Evolutionary conservation across 53 echinoderm and acorn worm genomes (phyloP).

Genomic region (Patiria pectinifera): DNA sequence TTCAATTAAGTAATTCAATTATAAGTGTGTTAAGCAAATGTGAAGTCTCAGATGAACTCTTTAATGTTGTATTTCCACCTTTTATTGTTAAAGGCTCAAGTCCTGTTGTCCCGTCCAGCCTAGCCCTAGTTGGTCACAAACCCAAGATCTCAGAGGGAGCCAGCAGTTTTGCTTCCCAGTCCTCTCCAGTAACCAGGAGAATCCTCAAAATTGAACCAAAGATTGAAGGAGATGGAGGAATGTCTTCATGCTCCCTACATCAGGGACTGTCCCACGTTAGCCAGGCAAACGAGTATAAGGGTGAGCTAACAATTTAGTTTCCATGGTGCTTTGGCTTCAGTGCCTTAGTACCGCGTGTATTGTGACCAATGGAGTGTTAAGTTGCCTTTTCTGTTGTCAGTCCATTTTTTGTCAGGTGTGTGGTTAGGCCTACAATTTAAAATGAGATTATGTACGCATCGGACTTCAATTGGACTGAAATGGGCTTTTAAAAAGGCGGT

Average conservation of each 20-base stretch:
- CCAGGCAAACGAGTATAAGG: constrained; percentile 50
- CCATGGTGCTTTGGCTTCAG: not conserved
- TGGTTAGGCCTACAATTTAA: too few relatives aligned
- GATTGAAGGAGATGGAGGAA: constrained; percentile 64
- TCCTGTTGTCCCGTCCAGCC: constrained; percentile 86
- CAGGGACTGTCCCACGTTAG: constrained; percentile 52
- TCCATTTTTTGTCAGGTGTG: too few relatives aligned
- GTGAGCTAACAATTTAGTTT: constrained; percentile 4
- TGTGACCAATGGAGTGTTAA: too few relatives aligned
- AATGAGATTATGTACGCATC: too few relatives aligned
- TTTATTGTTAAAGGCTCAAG: constrained; percentile 73
- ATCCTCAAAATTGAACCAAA: constrained; percentile 76
- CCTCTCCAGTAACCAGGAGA: constrained; percentile 49
- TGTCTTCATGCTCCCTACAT: constrained; percentile 62
- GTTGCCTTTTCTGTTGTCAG: too few relatives aligned
- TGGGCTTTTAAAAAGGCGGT: too few relatives aligned
- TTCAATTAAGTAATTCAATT: too few relatives aligned
- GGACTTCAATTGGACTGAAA: too few relatives aligned
- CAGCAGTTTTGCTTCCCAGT: constrained; percentile 60
- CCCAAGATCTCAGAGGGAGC: constrained; percentile 70
- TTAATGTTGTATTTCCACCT: not conserved
- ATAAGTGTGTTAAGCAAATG: too few relatives aligned
- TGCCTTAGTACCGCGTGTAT: too few relatives aligned
- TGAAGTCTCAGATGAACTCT: not conserved
- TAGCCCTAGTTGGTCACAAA: constrained; percentile 70